A percentile compares a stretch with the other conserved stretches of the same genome.
Conservation (phyloP, 2,888 invertebrate species). For the Tenthredo distinguenda region DNA sequence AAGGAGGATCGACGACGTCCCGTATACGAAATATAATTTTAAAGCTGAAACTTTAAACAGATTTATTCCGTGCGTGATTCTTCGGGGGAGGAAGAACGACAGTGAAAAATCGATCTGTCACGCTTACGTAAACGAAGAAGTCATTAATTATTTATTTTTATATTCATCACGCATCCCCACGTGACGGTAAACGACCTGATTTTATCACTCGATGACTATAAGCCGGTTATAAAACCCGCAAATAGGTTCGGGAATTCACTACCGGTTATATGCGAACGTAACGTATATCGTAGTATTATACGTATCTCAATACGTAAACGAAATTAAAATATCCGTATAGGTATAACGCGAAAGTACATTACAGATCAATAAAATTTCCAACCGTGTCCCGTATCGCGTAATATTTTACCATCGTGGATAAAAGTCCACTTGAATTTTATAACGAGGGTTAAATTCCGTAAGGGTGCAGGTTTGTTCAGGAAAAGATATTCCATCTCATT, state of each 20-base stretch:
- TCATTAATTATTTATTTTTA: slow-evolving; percentile 40
- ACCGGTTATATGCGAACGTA: background rate
- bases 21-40: background rate
- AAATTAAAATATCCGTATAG: too few species aligned
- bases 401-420: too few species aligned
- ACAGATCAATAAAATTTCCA: too few species aligned
- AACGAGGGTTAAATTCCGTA: background rate
- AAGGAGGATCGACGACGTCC: background rate
- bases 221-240: slow-evolving; percentile 11
- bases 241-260: background rate
- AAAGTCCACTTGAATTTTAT: background rate
- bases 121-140: slow-evolving; percentile 36
- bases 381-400: too few species aligned
- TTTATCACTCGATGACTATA: slow-evolving; percentile 2
- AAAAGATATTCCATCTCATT: background rate
- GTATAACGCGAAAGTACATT: too few species aligned
- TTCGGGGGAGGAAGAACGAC: background rate
- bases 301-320: too few species aligned
- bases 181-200: slow-evolving; percentile 42
- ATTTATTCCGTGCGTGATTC: slow-evolving; percentile 36
- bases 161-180: slow-evolving; percentile 31
- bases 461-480: background rate
- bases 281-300: background rate
- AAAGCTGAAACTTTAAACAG: slow-evolving; percentile 15
- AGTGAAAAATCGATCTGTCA: slow-evolving; percentile 39